Evolutionary conservation across 2,888 invertebrate genomes (phyloP).

Genomic region (Punctoribates punctum): DNA sequence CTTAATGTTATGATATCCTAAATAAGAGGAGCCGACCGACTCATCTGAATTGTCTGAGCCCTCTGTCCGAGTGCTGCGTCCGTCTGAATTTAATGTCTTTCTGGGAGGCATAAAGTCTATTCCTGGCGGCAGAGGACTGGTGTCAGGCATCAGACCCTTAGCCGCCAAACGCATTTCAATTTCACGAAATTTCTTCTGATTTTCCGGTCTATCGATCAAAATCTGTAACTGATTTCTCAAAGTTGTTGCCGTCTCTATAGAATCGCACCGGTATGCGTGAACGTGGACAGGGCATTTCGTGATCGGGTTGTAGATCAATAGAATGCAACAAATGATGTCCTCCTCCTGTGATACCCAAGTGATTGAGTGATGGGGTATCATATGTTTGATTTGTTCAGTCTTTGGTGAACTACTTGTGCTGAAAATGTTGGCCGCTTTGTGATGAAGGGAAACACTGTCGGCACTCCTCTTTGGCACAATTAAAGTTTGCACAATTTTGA

Average conservation of each 20-base stretch:
- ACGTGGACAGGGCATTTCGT: conserved; percentile 92
- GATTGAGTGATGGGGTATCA: conserved; percentile 88
- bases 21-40: conserved; percentile 41
- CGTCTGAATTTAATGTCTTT: conserved; percentile 47
- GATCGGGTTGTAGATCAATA: conserved; percentile 87
- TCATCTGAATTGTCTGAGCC: conserved; percentile 48
- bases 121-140: conserved; percentile 46
- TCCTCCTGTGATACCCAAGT: conserved; percentile 84
- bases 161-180: conserved; percentile 64
- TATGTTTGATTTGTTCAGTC: conserved; percentile 69
- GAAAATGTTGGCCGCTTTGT: conserved; percentile 24
- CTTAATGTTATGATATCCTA: conserved; percentile 27
- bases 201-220: conserved; percentile 73
- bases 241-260: conserved; percentile 83
- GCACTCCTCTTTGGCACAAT: conserved; percentile 57
- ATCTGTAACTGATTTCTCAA: conserved; percentile 78
- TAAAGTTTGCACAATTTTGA: conserved; percentile 84
- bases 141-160: conserved; percentile 52
- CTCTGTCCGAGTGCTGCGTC: conserved; percentile 48
- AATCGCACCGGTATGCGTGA: conserved; percentile 85
- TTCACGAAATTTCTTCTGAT: conserved; percentile 77
- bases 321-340: conserved; percentile 88
- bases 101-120: neutral
- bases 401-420: conserved; percentile 43
- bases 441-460: neutral